phyloP scores from a whole-genome alignment of 2,113 vertebrate genomes.

The Glaucomys volans region DNA sequence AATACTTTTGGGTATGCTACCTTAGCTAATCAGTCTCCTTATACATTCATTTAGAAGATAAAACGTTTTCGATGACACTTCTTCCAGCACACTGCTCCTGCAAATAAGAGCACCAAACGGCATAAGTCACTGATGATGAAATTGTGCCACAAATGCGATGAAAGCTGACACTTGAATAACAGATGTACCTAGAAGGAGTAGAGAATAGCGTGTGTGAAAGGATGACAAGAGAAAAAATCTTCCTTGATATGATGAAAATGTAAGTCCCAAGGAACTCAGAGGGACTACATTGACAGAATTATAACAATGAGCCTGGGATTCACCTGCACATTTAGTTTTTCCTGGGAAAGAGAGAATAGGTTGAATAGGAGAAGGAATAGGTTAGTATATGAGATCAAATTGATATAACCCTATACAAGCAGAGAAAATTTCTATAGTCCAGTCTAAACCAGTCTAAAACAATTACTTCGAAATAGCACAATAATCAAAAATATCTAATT shows the following conservation, averaged over 20 bases:
- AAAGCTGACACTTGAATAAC: constrained; percentile 2
- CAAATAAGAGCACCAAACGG: background rate
- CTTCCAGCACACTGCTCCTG: background rate
- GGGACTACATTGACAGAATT: background rate
- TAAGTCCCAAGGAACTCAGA: background rate
- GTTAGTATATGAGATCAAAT: background rate
- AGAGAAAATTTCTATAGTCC: background rate
- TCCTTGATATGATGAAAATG: background rate
- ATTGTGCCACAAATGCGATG: background rate
- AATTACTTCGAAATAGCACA: background rate
- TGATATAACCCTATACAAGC: background rate
- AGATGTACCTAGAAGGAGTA: background rate
- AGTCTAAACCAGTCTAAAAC: background rate
- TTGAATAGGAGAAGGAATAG: background rate
- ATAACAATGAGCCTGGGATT: background rate
- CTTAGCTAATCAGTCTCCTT: background rate
- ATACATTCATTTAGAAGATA: background rate
- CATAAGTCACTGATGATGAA: background rate
- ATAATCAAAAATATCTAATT: background rate
- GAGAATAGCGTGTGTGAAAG: background rate
- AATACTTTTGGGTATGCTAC: background rate
- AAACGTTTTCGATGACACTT: background rate
- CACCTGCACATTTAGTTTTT: background rate
- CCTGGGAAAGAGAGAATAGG: background rate
- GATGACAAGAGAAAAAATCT: background rate